A percentile compares a stretch with the other conserved stretches of the same genome.
Conservation (phyloP, 2,113 vertebrate genomes). For the Gila orcuttii region DNA sequence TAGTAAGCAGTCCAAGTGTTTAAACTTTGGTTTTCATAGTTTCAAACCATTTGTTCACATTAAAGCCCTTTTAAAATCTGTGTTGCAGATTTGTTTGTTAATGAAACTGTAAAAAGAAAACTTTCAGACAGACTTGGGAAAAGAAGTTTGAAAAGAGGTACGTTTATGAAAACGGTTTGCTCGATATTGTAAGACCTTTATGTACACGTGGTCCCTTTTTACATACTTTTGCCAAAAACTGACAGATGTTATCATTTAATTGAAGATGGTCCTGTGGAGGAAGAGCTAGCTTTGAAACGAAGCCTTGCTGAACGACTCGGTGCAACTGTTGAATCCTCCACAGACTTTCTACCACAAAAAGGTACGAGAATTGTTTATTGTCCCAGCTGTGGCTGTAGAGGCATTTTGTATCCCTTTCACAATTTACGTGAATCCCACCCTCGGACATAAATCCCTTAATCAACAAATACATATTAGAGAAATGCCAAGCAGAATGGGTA, state of each 20-base stretch:
- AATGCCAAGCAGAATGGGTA: too few species aligned
- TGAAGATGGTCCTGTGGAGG: conserved; percentile 63
- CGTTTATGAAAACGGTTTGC: neutral
- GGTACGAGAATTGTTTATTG: conserved; percentile 66
- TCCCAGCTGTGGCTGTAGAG: neutral
- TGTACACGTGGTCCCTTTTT: neutral
- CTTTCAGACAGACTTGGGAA: conserved; percentile 80
- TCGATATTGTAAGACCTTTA: neutral
- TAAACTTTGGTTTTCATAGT: neutral
- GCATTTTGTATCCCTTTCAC: neutral
- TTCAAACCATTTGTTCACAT: neutral
- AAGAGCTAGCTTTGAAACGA: conserved; percentile 72
- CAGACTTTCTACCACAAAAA: conserved; percentile 70
- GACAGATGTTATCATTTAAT: neutral
- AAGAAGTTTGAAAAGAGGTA: conserved; percentile 63
- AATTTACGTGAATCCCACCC: too few species aligned
- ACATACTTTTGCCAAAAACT: neutral
- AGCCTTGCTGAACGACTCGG: conserved; percentile 87
- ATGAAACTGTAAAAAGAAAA: conserved; percentile 74
- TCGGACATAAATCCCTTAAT: too few species aligned
- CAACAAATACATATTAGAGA: too few species aligned
- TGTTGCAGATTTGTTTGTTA: neutral
- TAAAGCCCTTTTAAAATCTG: neutral
- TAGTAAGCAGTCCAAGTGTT: conserved; percentile 68
- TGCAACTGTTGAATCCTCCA: conserved; percentile 71